A percentile compares a stretch with the other conserved stretches of the same genome.
phyloP scores from a whole-genome alignment of 1,140 invertebrate species.

The Cydia splendana region DNA sequence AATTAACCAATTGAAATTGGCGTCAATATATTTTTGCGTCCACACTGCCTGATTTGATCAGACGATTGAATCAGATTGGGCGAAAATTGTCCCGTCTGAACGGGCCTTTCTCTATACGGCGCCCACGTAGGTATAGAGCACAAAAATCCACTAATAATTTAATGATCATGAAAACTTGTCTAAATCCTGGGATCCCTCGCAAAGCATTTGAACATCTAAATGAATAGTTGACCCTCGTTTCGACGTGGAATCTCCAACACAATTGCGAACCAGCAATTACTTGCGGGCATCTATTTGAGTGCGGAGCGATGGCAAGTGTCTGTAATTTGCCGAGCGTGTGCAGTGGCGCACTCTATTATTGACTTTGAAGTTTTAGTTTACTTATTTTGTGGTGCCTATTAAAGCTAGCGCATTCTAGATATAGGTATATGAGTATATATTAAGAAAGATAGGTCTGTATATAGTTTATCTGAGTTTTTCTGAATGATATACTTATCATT shows the following conservation, averaged over 20 bases:
- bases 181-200: not conserved
- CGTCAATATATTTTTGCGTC: too few relatives aligned
- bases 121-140: too few relatives aligned
- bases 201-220: not conserved
- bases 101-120: too few relatives aligned
- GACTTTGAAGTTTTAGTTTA: not conserved
- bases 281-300: constrained; percentile 7
- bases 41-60: too few relatives aligned
- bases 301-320: not conserved
- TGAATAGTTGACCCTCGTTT: constrained; percentile 6
- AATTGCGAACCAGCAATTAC: not conserved
- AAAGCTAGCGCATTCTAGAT: not conserved
- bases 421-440: too few relatives aligned
- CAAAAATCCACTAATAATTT: not conserved
- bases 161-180: not conserved
- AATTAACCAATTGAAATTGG: too few relatives aligned
- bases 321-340: constrained; percentile 7
- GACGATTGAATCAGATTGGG: too few relatives aligned
- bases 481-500: too few relatives aligned
- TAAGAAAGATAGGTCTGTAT: too few relatives aligned
- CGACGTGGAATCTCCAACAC: not conserved
- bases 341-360: constrained; percentile 10
- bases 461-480: too few relatives aligned
- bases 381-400: not conserved
- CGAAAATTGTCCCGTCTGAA: too few relatives aligned